Evolutionary conservation across 2,888 invertebrate genomes (phyloP).

Genomic region (Lithodes maja): DNA sequence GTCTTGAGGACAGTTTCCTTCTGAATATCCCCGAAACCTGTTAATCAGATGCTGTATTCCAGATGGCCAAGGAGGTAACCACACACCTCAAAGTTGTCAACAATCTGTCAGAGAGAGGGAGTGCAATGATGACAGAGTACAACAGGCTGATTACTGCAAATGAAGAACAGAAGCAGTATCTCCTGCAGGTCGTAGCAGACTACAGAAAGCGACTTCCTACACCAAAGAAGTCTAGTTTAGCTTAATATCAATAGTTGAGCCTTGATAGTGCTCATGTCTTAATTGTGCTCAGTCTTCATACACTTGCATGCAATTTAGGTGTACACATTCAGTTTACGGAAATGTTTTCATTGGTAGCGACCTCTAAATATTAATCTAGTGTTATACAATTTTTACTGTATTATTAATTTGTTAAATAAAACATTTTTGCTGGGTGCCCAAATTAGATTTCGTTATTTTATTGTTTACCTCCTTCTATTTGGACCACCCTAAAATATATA

Average conservation of each 20-base stretch:
- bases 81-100: slow-evolving; percentile 20
- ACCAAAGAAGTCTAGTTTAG: background rate
- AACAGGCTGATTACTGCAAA: background rate
- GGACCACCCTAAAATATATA: too few species aligned
- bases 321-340: too few species aligned
- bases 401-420: too few species aligned
- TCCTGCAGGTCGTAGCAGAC: background rate
- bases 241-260: background rate
- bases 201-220: background rate
- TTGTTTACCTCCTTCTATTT: too few species aligned
- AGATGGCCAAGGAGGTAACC: slow-evolving; percentile 15
- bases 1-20: slow-evolving; percentile 7
- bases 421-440: too few species aligned
- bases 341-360: too few species aligned
- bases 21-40: slow-evolving; percentile 11
- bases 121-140: slow-evolving; percentile 2
- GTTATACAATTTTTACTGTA: too few species aligned
- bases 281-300: too few species aligned
- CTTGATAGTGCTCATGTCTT: background rate
- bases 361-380: too few species aligned
- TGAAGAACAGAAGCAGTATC: background rate
- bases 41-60: slow-evolving; percentile 4
- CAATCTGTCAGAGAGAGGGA: background rate
- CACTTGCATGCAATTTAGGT: too few species aligned
- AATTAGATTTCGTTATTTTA: too few species aligned